Conservation (phyloP, 1,140 invertebrate species). For the Melipona quadrifasciata region DNA sequence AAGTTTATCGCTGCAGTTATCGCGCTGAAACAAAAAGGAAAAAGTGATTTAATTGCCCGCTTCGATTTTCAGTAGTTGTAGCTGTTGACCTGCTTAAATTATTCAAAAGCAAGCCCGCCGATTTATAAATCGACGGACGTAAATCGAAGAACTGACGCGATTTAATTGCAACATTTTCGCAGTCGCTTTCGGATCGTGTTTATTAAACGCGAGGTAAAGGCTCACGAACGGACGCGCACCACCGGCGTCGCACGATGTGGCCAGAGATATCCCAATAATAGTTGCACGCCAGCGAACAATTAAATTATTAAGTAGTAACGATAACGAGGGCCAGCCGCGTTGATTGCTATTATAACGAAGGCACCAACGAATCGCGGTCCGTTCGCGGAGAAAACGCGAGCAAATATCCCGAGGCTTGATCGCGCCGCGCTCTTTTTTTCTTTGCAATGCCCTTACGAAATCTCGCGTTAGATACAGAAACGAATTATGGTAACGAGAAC, state of each 20-base stretch:
- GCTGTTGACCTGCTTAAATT: no score
- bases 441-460: not conserved
- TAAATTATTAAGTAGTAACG: slow-evolving; percentile 81
- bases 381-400: slow-evolving; percentile 31
- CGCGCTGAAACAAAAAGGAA: no score
- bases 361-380: slow-evolving; percentile 45
- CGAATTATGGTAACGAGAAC: slow-evolving; percentile 8
- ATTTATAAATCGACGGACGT: no score
- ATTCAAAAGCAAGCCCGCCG: no score
- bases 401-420: slow-evolving; percentile 26
- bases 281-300: slow-evolving; percentile 80
- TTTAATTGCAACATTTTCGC: not conserved
- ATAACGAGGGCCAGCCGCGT: slow-evolving; percentile 75
- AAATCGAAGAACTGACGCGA: not conserved
- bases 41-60: no score
- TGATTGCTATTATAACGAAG: slow-evolving; percentile 79
- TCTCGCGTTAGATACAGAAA: not conserved
- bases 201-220: not conserved
- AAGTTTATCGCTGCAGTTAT: no score
- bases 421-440: no score
- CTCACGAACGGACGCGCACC: not conserved
- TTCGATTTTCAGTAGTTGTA: no score
- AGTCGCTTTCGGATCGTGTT: not conserved
- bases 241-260: slow-evolving; percentile 67
- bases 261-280: slow-evolving; percentile 79